A percentile compares a stretch with the other conserved stretches of the same genome.
These are phyloP conservation scores for Lasioglossum vierecki DNA, from an alignment of 2,888 invertebrate genomes.

Conservation along the genomic window DNA sequence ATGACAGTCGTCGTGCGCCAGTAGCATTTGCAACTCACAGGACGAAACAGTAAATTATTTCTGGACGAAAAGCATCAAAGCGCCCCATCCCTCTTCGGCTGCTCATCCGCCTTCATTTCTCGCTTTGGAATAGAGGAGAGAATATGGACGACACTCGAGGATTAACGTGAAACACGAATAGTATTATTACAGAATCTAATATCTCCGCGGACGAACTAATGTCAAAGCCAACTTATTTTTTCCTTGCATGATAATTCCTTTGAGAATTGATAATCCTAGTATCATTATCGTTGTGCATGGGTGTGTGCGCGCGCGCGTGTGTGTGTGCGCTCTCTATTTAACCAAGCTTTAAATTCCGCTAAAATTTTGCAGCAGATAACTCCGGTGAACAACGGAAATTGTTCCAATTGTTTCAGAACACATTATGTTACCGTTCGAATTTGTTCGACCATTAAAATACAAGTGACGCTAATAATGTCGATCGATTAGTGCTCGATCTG, in stretches of 20 bases:
- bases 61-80: slow-evolving; percentile 61
- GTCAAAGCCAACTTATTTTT: not conserved
- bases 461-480: not conserved
- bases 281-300: too few species aligned
- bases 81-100: slow-evolving; percentile 14
- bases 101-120: slow-evolving; percentile 33
- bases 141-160: not conserved
- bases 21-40: slow-evolving; percentile 66
- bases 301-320: not conserved
- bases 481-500: too few species aligned
- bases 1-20: slow-evolving; percentile 41
- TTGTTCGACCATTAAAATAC: not conserved
- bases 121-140: not conserved
- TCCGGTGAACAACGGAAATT: not conserved
- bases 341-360: not conserved
- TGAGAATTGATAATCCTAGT: not conserved
- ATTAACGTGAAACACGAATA: slow-evolving; percentile 9
- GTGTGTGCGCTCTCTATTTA: not conserved
- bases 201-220: not conserved
- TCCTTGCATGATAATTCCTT: not conserved
- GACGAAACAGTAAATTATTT: slow-evolving; percentile 68
- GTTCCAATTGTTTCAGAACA: too few species aligned
- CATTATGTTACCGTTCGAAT: not conserved
- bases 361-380: not conserved
- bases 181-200: not conserved